Conservation (phyloP, 2,888 invertebrate genomes). For the Chydorus sphaericus region DNA sequence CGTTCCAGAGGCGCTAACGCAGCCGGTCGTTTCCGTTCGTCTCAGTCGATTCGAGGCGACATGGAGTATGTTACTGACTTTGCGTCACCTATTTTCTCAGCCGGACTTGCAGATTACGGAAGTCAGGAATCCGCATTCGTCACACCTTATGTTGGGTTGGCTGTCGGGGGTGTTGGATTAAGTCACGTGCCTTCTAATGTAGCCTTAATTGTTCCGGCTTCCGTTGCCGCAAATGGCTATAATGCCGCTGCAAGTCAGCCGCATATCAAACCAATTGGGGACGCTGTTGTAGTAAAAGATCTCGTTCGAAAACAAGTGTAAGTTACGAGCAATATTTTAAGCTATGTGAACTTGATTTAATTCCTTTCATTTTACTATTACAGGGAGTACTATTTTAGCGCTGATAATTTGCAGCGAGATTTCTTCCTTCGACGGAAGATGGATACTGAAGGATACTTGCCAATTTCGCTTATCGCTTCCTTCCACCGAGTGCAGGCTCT, state of each 20-base stretch:
- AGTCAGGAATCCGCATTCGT: constrained; percentile 18
- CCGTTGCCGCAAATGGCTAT: constrained; percentile 6
- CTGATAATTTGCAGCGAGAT: constrained; percentile 86
- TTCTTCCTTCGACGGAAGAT: constrained; percentile 94
- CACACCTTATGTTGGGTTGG: constrained; percentile 16
- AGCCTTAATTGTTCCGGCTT: neutral
- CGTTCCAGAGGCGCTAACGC: constrained; percentile 6
- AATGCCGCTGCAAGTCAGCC: neutral
- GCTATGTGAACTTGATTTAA: constrained; percentile 11
- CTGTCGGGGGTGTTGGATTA: constrained; percentile 6
- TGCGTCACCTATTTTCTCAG: constrained; percentile 6
- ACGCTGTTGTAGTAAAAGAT: constrained; percentile 56
- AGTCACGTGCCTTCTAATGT: constrained; percentile 5
- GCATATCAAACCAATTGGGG: constrained; percentile 22
- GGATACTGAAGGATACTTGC: constrained; percentile 84
- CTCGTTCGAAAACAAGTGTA: constrained; percentile 81
- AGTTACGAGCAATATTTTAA: constrained; percentile 28
- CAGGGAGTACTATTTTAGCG: constrained; percentile 98
- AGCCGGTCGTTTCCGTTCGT: constrained; percentile 1
- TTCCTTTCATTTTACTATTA: constrained; percentile 25
- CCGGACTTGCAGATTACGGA: constrained; percentile 18
- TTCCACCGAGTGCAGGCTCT: constrained; percentile 85
- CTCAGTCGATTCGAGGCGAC: neutral
- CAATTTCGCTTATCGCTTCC: constrained; percentile 82
- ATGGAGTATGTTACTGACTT: constrained; percentile 7